A percentile compares a stretch with the other conserved stretches of the same genome.
Evolutionary conservation across 2,113 vertebrate species (phyloP).

Genomic region (Crotalus horridus): DNA sequence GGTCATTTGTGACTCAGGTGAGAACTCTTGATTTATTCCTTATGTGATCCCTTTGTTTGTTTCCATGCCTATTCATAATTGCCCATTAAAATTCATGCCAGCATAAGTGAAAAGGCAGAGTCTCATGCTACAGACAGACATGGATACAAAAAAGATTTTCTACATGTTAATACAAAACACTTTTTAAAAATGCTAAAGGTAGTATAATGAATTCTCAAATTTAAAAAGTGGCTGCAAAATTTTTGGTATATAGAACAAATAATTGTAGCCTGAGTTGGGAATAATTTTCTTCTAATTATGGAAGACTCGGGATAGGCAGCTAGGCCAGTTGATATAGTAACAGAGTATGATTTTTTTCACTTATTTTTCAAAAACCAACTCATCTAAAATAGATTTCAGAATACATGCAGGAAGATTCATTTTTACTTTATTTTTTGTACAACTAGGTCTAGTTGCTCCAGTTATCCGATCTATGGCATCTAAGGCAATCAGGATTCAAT

Average conservation of each 20-base stretch:
- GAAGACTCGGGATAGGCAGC: not conserved
- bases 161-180: not conserved
- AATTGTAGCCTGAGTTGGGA: not conserved
- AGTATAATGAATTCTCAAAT: not conserved
- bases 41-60: not conserved
- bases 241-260: not conserved
- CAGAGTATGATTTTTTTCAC: not conserved
- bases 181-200: not conserved
- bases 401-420: constrained; percentile 49
- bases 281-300: not conserved
- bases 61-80: not conserved
- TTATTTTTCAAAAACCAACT: not conserved
- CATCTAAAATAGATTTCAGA: constrained; percentile 35
- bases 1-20: not conserved
- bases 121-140: not conserved
- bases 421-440: constrained; percentile 44
- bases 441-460: constrained; percentile 52
- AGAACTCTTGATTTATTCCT: not conserved
- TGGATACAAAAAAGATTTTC: not conserved
- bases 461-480: constrained; percentile 53
- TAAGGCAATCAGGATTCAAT: constrained; percentile 53
- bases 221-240: not conserved
- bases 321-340: not conserved
- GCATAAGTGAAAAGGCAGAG: not conserved
- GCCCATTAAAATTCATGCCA: not conserved